Conservation (phyloP, 2,888 invertebrate genomes). For the Heliconius cydno region DNA sequence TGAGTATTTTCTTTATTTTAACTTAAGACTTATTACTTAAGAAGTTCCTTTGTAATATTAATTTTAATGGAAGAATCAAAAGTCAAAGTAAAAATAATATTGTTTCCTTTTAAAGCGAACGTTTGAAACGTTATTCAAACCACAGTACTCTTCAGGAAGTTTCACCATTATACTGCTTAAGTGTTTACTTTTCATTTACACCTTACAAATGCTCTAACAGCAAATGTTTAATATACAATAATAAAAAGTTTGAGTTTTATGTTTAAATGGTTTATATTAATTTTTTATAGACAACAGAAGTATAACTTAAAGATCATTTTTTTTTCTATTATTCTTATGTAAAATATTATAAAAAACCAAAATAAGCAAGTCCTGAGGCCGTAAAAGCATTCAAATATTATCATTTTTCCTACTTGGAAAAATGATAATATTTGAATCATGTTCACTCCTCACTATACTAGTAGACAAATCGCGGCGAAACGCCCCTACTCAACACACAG, state of each 20-base stretch:
- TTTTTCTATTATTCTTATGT: no score
- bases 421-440: no score
- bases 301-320: neutral
- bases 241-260: neutral
- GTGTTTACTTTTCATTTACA: slow-evolving; percentile 2
- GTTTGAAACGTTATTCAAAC: neutral
- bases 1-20: neutral
- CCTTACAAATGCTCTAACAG: no score
- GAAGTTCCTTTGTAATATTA: neutral
- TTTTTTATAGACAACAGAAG: neutral
- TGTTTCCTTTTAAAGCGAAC: neutral
- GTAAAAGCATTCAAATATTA: no score
- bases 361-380: no score
- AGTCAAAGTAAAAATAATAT: neutral
- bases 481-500: no score
- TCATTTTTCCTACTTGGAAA: no score
- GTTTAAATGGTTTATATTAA: neutral
- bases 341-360: no score
- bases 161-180: neutral
- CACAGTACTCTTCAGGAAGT: neutral
- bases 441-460: no score
- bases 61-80: neutral
- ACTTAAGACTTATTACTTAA: neutral
- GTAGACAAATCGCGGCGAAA: no score
- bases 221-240: neutral